Conservation (phyloP, 2,888 invertebrate genomes). For the Dryomyza anilis region DNA sequence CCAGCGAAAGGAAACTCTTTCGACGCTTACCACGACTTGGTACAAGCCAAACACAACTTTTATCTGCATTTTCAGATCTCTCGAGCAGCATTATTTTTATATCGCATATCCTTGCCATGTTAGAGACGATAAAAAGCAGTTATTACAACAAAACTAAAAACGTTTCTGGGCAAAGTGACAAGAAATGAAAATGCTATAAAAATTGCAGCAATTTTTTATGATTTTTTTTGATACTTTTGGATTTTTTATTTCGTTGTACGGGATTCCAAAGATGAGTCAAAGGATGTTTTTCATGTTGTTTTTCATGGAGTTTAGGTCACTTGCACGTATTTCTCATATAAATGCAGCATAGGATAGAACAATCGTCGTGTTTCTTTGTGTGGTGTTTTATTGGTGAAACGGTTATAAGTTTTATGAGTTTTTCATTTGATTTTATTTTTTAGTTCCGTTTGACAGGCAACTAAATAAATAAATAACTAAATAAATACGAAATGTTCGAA, state of each 20-base stretch:
- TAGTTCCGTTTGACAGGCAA: slow-evolving; percentile 15
- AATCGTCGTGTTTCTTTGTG: not conserved
- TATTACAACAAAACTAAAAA: slow-evolving; percentile 8
- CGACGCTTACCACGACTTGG: not conserved
- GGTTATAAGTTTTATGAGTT: not conserved
- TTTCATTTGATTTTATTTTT: slow-evolving; percentile 16
- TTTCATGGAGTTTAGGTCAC: slow-evolving; percentile 13
- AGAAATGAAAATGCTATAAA: slow-evolving; percentile 33
- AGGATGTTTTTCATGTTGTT: too few relatives aligned
- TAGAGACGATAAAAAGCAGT: slow-evolving; percentile 5
- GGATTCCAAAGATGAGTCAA: not conserved
- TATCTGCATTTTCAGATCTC: not conserved
- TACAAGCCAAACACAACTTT: not conserved
- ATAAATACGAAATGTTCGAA: not conserved
- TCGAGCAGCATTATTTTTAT: not conserved
- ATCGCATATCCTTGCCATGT: not conserved
- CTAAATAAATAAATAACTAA: too few relatives aligned
- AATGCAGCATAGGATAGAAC: slow-evolving; percentile 1
- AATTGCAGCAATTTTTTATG: slow-evolving; percentile 26
- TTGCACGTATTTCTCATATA: slow-evolving; percentile 24
- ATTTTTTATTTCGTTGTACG: not conserved
- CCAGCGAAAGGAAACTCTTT: not conserved
- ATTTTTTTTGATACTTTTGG: not conserved
- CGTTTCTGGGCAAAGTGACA: slow-evolving; percentile 32
- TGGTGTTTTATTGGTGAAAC: not conserved